Evolutionary conservation across 2,797 vertebrate species (phyloP).

Genomic region (Cetoscarus ocellatus): DNA sequence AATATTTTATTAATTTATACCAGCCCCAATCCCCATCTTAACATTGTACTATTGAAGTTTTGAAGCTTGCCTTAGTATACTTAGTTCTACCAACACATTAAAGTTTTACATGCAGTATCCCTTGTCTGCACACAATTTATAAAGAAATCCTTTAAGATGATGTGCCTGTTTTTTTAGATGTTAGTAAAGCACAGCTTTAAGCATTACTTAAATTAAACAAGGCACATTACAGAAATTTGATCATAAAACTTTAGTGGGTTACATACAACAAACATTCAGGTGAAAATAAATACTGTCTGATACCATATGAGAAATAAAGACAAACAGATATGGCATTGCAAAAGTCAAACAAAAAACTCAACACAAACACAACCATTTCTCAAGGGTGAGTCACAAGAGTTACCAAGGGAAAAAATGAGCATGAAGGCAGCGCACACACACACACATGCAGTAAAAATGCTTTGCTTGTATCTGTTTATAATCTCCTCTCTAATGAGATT

Average conservation of each 20-base stretch:
- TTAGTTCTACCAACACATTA: no score
- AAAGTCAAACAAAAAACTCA: not conserved
- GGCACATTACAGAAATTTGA: not conserved
- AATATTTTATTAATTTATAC: no score
- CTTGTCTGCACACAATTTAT: no score
- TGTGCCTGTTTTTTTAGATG: no score
- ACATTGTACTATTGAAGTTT: no score
- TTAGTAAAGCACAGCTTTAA: not conserved
- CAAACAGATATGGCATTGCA: not conserved
- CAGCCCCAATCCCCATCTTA: no score
- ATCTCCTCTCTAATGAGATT: constrained; percentile 13
- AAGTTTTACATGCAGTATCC: no score
- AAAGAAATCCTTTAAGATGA: no score
- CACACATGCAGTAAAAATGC: not conserved
- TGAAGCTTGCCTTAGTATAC: no score
- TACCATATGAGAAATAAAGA: not conserved
- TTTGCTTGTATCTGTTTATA: constrained; percentile 7
- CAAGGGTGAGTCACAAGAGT: constrained; percentile 10
- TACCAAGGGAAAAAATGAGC: not conserved
- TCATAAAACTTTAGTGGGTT: not conserved
- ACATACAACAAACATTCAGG: not conserved
- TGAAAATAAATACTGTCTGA: not conserved
- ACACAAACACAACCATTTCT: constrained; percentile 1
- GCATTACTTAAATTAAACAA: not conserved
- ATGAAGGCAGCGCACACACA: not conserved